Evolutionary conservation across 2,797 vertebrate genomes (phyloP), one percentile per base, ranked within the genome.

Genomic region (Etheostoma perlongum): DNA sequence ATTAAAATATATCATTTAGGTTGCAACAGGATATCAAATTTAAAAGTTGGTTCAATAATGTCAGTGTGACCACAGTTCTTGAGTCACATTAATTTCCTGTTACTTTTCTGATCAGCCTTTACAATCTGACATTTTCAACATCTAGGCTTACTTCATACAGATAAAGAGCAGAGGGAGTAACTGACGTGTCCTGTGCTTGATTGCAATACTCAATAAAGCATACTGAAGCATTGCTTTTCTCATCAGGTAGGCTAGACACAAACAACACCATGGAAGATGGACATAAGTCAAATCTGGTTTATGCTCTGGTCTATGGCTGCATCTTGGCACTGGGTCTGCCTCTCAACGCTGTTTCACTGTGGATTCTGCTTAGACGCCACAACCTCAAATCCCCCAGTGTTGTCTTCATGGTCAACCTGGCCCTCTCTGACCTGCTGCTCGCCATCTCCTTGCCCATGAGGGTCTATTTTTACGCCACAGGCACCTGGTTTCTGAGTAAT

Each of bases 381-480:
- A 79, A 67, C 36, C 67, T 82, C 23, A 79, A 62, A 19, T 86
- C 83, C 4, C 18, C 89, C 6, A 82, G 42, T 18, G 59, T 52
- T 0, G 64, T 91, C 61, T 82, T 83, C 67, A 91, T 91, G 87
- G 54, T 87, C 69, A 91, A 91, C 78, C 74, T 89, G 59, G 83
- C 76, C 0, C 21, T 79, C 8, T 89, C 89, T 2, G 87, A 91
- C 80, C 58, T 89, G 44, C 72, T 91, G 53, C 85, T 93, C 6
- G 60, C 74, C 65, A 52, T 88, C 25, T 87, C 90, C 10, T 16
- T 91, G 63, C 91, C 92, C 4, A 13, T 78, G 85, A 91, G 85
- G 61, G 75, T 93, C 70, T 89, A 89, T 76, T 91, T 88, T 69
- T 89, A 86, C 1, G 79, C 89, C 23, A 88, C 79, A 0, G 70